Percentiles rank a stretch among this genome's conserved stretches.
These are phyloP conservation scores for Camponotus pennsylvanicus DNA, from an alignment of 1,140 invertebrate genomes.

Conservation along the genomic window DNA sequence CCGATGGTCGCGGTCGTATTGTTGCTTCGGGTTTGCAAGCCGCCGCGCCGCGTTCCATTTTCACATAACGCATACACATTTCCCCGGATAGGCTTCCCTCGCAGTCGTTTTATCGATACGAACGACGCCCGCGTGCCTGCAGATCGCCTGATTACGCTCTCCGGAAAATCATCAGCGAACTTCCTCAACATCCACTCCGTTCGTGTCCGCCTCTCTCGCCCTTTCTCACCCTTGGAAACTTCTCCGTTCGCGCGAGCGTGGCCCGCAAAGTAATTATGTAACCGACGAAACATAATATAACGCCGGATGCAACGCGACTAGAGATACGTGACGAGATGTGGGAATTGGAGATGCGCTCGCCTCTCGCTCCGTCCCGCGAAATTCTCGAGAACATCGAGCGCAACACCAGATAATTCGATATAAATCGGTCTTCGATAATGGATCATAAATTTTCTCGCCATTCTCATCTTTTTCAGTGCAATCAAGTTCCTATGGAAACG, in stretches of 20 bases:
- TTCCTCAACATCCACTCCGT: constrained; percentile 41
- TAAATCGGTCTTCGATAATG: constrained; percentile 11
- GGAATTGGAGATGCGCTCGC: constrained; percentile 9
- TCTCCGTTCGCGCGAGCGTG: constrained; percentile 31
- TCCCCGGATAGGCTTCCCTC: constrained; percentile 39
- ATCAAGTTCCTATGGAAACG: not conserved
- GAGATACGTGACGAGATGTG: constrained; percentile 49
- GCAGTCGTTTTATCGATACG: constrained; percentile 59
- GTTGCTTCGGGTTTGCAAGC: constrained; percentile 54
- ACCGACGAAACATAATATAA: constrained; percentile 40
- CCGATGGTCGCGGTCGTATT: constrained; percentile 67
- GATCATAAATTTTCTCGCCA: not conserved
- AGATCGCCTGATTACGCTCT: constrained; percentile 44
- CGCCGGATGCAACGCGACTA: constrained; percentile 23
- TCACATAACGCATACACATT: constrained; percentile 58
- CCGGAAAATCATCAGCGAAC: constrained; percentile 59
- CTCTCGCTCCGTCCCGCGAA: not conserved
- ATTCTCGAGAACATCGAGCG: not conserved
- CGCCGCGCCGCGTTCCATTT: constrained; percentile 61
- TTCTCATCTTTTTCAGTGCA: not conserved
- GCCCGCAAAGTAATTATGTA: constrained; percentile 54
- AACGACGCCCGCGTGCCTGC: constrained; percentile 35
- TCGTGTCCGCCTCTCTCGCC: not conserved
- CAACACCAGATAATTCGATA: not conserved
- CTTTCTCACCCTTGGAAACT: constrained; percentile 24